These are phyloP conservation scores for Lepidothrix coronata DNA, from an alignment of 2,113 vertebrate genomes.

Conservation along the genomic window DNA sequence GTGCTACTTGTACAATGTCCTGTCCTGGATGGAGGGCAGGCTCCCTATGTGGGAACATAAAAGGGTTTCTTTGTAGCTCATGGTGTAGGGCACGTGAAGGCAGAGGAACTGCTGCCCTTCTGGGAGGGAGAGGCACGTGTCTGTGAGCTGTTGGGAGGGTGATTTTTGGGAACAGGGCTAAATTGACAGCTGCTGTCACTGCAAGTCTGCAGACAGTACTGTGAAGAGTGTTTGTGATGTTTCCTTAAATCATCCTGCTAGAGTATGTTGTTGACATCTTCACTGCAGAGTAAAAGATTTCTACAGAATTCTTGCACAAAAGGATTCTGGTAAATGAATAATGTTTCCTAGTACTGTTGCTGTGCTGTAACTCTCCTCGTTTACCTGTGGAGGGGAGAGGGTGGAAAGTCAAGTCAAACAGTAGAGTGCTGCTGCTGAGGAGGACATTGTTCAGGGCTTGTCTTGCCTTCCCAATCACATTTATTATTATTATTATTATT, in stretches of 20 bases:
- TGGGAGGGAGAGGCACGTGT: background rate
- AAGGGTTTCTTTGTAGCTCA: background rate
- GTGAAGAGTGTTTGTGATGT: background rate
- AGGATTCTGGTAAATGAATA: background rate
- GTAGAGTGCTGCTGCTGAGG: background rate
- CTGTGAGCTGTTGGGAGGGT: background rate
- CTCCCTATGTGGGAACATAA: background rate
- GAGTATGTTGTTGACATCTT: background rate
- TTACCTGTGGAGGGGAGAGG: background rate
- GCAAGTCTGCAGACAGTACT: background rate
- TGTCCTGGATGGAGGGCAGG: background rate
- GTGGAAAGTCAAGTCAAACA: background rate
- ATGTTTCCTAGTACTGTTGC: background rate
- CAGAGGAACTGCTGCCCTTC: background rate
- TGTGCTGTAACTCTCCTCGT: background rate
- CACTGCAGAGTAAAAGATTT: background rate
- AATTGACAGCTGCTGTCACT: background rate
- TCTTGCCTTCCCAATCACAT: background rate
- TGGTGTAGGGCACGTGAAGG: background rate
- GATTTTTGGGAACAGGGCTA: background rate
- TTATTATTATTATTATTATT: background rate
- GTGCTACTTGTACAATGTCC: background rate
- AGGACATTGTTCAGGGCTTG: background rate
- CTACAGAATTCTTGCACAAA: background rate
- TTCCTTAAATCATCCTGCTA: background rate